A percentile compares a stretch with the other conserved stretches of the same genome.
phyloP scores from a whole-genome alignment of 2,797 vertebrate species.

The Neoniphon sammara region DNA sequence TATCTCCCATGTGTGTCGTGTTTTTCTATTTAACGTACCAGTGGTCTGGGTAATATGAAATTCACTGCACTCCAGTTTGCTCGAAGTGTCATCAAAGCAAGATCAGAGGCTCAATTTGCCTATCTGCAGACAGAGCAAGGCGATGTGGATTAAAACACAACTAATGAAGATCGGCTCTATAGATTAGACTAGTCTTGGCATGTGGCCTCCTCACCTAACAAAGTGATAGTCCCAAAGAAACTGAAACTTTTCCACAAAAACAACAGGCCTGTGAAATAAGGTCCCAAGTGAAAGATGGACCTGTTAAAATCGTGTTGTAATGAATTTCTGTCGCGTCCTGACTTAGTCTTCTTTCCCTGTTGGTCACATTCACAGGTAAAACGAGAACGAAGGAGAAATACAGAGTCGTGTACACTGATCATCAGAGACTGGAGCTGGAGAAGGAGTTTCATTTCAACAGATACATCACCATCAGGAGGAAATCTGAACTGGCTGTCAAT shows the following conservation, averaged over 20 bases:
- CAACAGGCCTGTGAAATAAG: not conserved
- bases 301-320: not conserved
- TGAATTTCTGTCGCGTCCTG: constrained; percentile 61
- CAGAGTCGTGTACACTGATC: constrained; percentile 95
- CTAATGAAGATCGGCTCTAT: constrained; percentile 63
- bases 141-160: constrained; percentile 63
- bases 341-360: constrained; percentile 16
- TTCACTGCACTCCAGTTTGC: constrained; percentile 85
- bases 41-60: constrained; percentile 85
- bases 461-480: constrained; percentile 95
- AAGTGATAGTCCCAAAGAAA: not conserved
- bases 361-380: constrained; percentile 85
- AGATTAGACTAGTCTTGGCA: constrained; percentile 68
- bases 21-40: constrained; percentile 87
- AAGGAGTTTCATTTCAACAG: constrained; percentile 98
- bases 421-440: constrained; percentile 95
- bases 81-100: constrained; percentile 86
- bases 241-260: constrained; percentile 34
- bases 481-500: constrained; percentile 93
- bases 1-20: constrained; percentile 77
- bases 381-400: constrained; percentile 99
- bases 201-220: constrained; percentile 37
- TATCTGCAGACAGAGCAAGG: constrained; percentile 62
- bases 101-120: constrained; percentile 82
- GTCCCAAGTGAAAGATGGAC: not conserved